Base-by-base conservation (phyloP, 2,888 invertebrate genomes). In the Hoplodrina ambigua region DNA sequence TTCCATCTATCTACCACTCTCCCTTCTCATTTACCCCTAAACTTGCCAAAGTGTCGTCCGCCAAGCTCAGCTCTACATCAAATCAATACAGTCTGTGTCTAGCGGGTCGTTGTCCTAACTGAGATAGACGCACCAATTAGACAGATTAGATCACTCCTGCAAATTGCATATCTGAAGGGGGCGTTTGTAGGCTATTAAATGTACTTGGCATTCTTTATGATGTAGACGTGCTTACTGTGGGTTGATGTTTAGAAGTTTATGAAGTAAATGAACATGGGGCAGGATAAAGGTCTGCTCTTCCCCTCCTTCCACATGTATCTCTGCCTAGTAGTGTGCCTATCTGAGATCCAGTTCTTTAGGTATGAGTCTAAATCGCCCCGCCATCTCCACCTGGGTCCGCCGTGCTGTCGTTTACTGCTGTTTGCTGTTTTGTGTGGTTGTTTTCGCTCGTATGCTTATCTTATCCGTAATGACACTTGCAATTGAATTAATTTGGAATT, bases 61-160 rank as follows among this genome's bases (percentile, higher is more conserved):
- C 49, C 20, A n/a, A 25, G 25, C 17, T 37, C 15, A 37, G 33
- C 6, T 75, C n/a, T 19, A 68, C 56, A 37, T 56, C 6, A 50
- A 76, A 72, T 72, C 76, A 76, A 76, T 76, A 75, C 61, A 17
- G 44, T 52, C 19, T 53, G 3, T 46, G 46, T 46, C 46, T 46
- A 6, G 25, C 17, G 46, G 76, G 76, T 69, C 71, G 52, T 56
- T 56, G 76, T 46, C 37, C 71, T 57, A 49, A 55, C 30, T 41
- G 25, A 72, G 46, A 69, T 13, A 71, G 68, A 68, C 50, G 41
- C n/a, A 56, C 44, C 56, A 76, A 72, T 76, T 76, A 76, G 44
- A 56, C 30, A 62, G 54, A 73, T 59, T 46, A 70, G 25, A 60
- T 60, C 50, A 37, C 71, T 49, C 54, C 19, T 56, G 59, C 50